Base-by-base conservation (phyloP, 2,888 invertebrate genomes). In the Heteromyza rotundicornis region DNA sequence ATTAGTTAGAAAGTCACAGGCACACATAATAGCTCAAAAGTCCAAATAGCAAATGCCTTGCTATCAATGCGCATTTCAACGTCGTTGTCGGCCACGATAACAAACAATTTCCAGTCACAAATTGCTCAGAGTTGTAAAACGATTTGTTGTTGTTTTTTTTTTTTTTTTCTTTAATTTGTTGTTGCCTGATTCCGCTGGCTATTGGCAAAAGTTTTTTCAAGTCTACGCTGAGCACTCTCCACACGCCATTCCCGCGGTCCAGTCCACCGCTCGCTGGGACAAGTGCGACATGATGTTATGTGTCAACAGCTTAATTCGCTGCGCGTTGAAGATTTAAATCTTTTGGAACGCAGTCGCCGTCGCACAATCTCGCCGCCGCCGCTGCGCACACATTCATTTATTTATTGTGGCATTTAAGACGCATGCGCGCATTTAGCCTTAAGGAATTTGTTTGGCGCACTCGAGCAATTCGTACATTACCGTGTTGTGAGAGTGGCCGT, bases 271-370 rank as follows among this genome's bases (percentile, higher is more conserved):
- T 17, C 17, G 17, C 47, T 19, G 50, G 74, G 75, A 78, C 78
- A 78, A 78, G 79, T 78, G 79, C 75, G 79, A 80, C 80, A 80
- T 79, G 79, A 80, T 80, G 80, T 80, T 80, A 77, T 80, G 79
- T 80, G 80, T 80, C 80, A 80, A 80, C 80, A 80, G 80, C 81
- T 81, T 80, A 81, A 81, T 81, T 80, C 80, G 74, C 72, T 72
- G 72, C 64, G 74, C 73, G 70, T 66, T 66, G 66, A 63, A 64
- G 70, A 70, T 70, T 67, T 68, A 60, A 70, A 69, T 70, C 68
- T 32, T 10, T 8, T n/a, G n/a, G 10, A 50, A 22, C 50, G 50
- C 40, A 40, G 40, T 8, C 40, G 55, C 17, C 19, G 50, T 3
- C 50, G 20, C 23, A 50, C n/a, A n/a, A 44, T 7, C 16, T 19